Percentiles rank a stretch among this genome's conserved stretches.
Conservation (phyloP, 2,888 invertebrate genomes). For the Orthosia gracilis region DNA sequence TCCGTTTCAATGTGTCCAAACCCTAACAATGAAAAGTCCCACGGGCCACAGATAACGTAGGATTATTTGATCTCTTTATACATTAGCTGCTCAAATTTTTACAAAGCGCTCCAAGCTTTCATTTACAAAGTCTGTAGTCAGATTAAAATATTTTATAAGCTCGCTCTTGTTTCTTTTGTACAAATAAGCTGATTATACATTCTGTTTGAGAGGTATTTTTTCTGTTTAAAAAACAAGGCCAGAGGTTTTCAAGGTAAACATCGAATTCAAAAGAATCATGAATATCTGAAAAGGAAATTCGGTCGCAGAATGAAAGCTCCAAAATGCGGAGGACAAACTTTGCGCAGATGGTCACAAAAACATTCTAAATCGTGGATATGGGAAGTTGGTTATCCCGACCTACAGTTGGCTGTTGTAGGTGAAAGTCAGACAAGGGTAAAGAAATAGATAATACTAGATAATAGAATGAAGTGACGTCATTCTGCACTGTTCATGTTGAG, state of each 20-base stretch:
- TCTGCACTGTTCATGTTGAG: background rate
- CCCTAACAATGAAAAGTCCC: background rate
- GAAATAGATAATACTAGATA: background rate
- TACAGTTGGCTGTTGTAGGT: background rate
- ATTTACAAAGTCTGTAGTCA: constrained; percentile 33
- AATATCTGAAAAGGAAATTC: constrained; percentile 8
- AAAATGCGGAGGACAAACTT: background rate
- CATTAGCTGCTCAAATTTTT: constrained; percentile 24
- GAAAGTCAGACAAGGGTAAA: background rate
- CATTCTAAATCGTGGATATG: background rate
- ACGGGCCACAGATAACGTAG: constrained; percentile 22
- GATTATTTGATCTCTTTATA: constrained; percentile 40
- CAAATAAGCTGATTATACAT: constrained; percentile 35
- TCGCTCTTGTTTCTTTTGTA: constrained; percentile 41
- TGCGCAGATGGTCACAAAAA: background rate
- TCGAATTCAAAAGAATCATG: constrained; percentile 18
- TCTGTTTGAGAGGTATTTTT: constrained; percentile 13
- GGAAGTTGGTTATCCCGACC: background rate
- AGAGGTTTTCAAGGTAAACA: background rate
- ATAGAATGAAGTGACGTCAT: too few species aligned
- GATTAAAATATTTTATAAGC: constrained; percentile 48
- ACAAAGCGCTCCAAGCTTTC: constrained; percentile 29
- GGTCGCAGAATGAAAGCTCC: background rate
- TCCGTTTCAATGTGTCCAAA: background rate
- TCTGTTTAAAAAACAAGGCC: constrained; percentile 23